phyloP scores from a whole-genome alignment of 1,140 invertebrate species.

The Meloidogyne chitwoodi region DNA sequence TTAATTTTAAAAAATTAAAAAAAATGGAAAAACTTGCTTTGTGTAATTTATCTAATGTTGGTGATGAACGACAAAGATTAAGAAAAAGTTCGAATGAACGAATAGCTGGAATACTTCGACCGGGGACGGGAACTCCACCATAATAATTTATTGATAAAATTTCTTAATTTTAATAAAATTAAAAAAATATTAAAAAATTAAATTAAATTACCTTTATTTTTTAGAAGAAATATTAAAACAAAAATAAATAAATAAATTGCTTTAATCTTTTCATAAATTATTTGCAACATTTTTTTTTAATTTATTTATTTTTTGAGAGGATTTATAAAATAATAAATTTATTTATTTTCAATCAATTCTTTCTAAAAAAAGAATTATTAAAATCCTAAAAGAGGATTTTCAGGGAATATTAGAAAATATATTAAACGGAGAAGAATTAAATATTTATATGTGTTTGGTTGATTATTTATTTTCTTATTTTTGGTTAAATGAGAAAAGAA shows the following conservation, averaged over 20 bases:
- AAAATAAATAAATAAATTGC: background rate
- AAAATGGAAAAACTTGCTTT: background rate
- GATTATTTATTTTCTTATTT: too few species aligned
- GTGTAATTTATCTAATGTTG: slow-evolving; percentile 9
- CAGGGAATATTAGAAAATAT: too few species aligned
- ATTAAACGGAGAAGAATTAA: too few species aligned
- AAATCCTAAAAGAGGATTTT: background rate
- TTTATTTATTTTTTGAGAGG: background rate
- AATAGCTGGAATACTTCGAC: slow-evolving; percentile 45
- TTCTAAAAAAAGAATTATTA: too few species aligned
- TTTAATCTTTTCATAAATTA: background rate
- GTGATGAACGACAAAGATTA: slow-evolving; percentile 32
- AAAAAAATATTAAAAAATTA: background rate
- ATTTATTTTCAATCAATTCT: background rate
- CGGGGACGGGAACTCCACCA: slow-evolving; percentile 49
- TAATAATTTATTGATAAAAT: slow-evolving; percentile 17
- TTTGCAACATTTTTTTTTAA: background rate
- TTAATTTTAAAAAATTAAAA: slow-evolving; percentile 13
- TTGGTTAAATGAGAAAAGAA: too few species aligned
- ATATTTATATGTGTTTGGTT: too few species aligned
- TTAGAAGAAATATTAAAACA: background rate
- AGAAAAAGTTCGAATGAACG: slow-evolving; percentile 46
- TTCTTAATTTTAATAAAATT: background rate
- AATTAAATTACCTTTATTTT: background rate
- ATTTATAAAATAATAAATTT: too few species aligned